A percentile compares a stretch with the other conserved stretches of the same genome.
These are phyloP conservation scores for Lordiphosa fenestrarum DNA, from an alignment of 2,888 invertebrate species.

Conservation along the genomic window DNA sequence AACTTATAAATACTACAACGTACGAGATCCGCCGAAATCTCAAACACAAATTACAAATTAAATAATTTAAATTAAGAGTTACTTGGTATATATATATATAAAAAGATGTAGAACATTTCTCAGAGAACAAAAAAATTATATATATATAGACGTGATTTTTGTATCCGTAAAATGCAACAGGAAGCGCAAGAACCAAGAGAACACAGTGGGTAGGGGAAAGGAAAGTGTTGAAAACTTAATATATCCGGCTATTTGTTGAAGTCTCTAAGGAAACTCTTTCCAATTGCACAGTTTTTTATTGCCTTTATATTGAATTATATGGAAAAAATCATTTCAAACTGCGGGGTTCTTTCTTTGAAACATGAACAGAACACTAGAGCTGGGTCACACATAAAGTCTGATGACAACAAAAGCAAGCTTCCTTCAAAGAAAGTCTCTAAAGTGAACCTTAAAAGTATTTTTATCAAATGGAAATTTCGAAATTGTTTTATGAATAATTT, in stretches of 20 bases:
- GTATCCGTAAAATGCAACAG: conserved; percentile 4
- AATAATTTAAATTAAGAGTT: conserved; percentile 62
- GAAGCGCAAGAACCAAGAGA: conserved; percentile 9
- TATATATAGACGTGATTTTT: conserved; percentile 21
- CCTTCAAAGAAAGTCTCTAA: too few relatives aligned
- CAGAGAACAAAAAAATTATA: conserved; percentile 32
- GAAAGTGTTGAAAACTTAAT: too few relatives aligned
- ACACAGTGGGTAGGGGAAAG: not conserved
- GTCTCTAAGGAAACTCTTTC: conserved; percentile 3
- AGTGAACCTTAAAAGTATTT: too few relatives aligned
- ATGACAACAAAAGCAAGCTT: too few relatives aligned
- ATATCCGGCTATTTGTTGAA: conserved; percentile 2
- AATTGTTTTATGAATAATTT: too few relatives aligned
- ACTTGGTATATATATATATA: conserved; percentile 21
- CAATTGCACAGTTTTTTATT: conserved; percentile 2
- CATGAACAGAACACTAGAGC: too few relatives aligned
- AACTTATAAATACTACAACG: conserved; percentile 73
- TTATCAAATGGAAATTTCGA: too few relatives aligned
- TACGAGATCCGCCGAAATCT: conserved; percentile 70
- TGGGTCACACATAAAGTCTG: too few relatives aligned
- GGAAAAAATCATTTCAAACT: conserved; percentile 26
- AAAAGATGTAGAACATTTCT: conserved; percentile 27
- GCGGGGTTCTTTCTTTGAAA: conserved; percentile 7
- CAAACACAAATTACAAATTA: conserved; percentile 62
- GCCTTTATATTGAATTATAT: not conserved